Evolutionary conservation across 2,113 vertebrate genomes (phyloP).

Genomic region (Helogale parvula): DNA sequence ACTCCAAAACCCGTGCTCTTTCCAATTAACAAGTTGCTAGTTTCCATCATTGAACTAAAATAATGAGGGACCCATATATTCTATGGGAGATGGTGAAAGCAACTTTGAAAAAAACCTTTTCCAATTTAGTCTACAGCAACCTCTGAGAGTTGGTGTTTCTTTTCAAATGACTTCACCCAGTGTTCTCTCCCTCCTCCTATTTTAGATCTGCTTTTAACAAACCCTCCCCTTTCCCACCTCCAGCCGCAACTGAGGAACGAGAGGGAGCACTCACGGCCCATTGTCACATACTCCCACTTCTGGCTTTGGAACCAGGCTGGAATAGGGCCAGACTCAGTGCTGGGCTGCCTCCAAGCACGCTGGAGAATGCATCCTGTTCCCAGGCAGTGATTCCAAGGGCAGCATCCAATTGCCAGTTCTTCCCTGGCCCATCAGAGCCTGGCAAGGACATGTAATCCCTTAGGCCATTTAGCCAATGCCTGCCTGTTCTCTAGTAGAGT

Average conservation of each 20-base stretch:
- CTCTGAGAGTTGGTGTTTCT: not conserved
- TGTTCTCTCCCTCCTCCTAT: not conserved
- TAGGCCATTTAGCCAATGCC: not conserved
- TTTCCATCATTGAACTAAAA: not conserved
- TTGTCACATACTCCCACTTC: not conserved
- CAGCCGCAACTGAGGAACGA: not conserved
- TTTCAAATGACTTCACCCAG: not conserved
- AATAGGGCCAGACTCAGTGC: not conserved
- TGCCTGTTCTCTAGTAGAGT: not conserved
- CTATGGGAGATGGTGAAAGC: not conserved
- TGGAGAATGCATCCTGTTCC: conserved; percentile 34
- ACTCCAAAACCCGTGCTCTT: not conserved
- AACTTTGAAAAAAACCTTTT: not conserved
- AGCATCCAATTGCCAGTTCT: not conserved
- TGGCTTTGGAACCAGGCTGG: not conserved
- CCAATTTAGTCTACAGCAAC: not conserved
- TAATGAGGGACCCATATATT: not conserved
- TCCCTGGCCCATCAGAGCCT: not conserved
- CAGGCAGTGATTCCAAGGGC: not conserved
- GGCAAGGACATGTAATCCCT: not conserved
- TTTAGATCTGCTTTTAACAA: not conserved
- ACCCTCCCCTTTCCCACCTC: not conserved
- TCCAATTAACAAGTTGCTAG: not conserved
- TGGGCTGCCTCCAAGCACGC: conserved; percentile 37
- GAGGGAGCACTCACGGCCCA: not conserved